Percentiles rank a stretch among this genome's conserved stretches.
phyloP scores from a whole-genome alignment of 2,797 vertebrate genomes.

The Tokudaia muenninki region DNA sequence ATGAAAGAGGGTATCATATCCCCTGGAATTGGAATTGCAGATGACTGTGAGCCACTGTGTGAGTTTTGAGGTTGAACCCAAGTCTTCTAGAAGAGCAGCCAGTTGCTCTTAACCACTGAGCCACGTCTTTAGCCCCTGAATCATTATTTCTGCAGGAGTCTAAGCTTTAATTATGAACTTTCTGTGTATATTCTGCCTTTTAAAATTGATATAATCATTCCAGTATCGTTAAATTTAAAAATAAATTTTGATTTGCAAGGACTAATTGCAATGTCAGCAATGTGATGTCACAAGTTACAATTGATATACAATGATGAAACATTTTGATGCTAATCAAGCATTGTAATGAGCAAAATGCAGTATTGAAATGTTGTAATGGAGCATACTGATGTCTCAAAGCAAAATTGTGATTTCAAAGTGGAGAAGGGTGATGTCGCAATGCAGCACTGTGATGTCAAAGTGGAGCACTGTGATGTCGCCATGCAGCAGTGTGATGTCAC shows the following conservation, averaged over 20 bases:
- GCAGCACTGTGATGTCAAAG: too few species aligned
- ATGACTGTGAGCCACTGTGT: not conserved
- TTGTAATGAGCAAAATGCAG: not conserved
- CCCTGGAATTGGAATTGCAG: not conserved
- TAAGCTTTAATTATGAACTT: not conserved
- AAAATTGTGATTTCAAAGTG: not conserved
- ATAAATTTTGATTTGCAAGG: not conserved
- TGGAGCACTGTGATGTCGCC: too few species aligned
- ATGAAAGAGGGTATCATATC: not conserved
- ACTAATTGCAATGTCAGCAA: not conserved
- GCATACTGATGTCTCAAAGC: too few species aligned
- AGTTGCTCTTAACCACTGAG: not conserved
- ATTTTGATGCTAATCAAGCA: not conserved
- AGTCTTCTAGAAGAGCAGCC: not conserved
- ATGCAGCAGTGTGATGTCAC: not conserved
- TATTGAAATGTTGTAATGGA: not conserved
- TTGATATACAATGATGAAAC: not conserved
- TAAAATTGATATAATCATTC: not conserved
- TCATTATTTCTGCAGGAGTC: not conserved
- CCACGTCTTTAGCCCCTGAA: not conserved
- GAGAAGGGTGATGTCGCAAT: too few species aligned
- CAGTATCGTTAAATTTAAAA: not conserved
- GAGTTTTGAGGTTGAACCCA: not conserved
- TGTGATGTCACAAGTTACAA: not conserved
- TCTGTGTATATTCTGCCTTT: not conserved